Evolutionary conservation across 1,140 invertebrate species (phyloP).

Genomic region (Anadara kagoshimensis): DNA sequence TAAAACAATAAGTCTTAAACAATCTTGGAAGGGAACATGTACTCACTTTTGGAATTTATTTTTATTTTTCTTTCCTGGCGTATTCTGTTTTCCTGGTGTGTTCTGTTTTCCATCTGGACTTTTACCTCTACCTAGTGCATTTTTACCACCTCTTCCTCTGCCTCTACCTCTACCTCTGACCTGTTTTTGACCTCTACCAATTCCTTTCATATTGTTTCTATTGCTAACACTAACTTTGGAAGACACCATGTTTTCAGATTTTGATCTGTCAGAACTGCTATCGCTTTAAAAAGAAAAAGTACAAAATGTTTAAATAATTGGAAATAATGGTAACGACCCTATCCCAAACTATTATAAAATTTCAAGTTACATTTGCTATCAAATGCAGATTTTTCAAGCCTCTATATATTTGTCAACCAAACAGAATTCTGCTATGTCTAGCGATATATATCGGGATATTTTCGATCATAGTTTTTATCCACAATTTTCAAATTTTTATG

Average conservation of each 20-base stretch:
- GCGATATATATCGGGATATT: too few relatives aligned
- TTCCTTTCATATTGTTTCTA: constrained; percentile 9
- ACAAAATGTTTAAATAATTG: not conserved
- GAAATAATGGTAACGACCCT: too few relatives aligned
- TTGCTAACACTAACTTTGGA: not conserved
- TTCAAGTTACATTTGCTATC: too few relatives aligned
- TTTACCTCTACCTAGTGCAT: constrained; percentile 17
- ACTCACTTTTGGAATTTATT: constrained; percentile 36
- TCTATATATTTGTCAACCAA: too few relatives aligned
- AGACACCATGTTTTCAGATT: not conserved
- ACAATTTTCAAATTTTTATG: too few relatives aligned
- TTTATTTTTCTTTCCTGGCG: constrained; percentile 29
- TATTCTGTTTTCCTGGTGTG: not conserved
- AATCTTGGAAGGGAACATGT: constrained; percentile 17
- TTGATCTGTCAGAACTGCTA: constrained; percentile 13
- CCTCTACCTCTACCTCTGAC: constrained; percentile 40
- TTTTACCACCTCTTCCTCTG: constrained; percentile 42
- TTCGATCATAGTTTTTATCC: too few relatives aligned
- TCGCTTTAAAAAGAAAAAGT: not conserved
- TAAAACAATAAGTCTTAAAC: constrained; percentile 19
- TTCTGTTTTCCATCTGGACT: constrained; percentile 10
- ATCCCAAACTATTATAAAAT: too few relatives aligned
- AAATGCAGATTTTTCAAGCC: too few relatives aligned
- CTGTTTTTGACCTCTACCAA: not conserved
- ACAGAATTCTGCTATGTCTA: too few relatives aligned